Conservation (phyloP, 2,888 invertebrate genomes). For the Philonicus albiceps region DNA sequence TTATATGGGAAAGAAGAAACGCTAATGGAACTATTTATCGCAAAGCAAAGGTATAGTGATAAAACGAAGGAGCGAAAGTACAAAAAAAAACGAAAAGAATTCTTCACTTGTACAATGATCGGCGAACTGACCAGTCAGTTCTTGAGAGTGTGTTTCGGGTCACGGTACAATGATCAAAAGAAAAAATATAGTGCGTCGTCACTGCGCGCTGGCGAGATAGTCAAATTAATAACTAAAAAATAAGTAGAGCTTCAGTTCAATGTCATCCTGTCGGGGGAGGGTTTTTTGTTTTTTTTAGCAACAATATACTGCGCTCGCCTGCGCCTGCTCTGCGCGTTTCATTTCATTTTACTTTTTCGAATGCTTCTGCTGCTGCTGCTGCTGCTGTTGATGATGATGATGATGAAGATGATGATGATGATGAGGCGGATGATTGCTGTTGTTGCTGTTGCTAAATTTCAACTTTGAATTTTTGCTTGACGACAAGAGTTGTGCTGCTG, state of each 20-base stretch:
- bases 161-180: neutral
- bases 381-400: neutral
- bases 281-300: neutral
- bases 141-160: neutral
- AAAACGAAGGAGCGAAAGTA: neutral
- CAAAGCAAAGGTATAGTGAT: neutral
- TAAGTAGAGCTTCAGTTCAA: slow-evolving; percentile 12
- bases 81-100: neutral
- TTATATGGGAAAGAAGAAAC: neutral
- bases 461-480: neutral
- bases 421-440: neutral
- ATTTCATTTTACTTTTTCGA: neutral
- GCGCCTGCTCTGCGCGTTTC: neutral
- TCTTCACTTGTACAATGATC: neutral
- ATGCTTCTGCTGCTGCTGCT: neutral
- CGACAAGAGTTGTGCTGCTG: neutral
- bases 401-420: neutral
- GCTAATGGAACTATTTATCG: neutral
- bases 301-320: neutral
- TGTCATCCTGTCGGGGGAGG: slow-evolving; percentile 4
- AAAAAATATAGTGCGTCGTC: neutral
- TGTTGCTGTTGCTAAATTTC: slow-evolving; percentile 14
- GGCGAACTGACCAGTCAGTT: neutral
- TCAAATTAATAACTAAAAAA: slow-evolving; percentile 10
- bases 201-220: neutral